Base-by-base conservation (phyloP, 2,113 vertebrate species). In the Cynopterus brachyotis region DNA sequence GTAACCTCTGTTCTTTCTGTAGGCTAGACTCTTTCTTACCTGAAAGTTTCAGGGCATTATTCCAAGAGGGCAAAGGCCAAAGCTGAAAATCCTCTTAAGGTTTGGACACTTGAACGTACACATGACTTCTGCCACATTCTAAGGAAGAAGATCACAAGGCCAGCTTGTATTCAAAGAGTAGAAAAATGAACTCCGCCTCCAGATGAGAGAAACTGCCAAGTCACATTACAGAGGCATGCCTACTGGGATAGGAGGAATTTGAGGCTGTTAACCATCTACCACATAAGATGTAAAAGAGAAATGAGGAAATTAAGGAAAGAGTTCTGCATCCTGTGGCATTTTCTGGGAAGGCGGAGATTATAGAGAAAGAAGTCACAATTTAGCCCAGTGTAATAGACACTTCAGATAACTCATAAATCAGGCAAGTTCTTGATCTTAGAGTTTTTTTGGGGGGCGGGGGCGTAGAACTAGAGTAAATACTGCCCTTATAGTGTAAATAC, bases 301-400 rank as follows among this genome's bases (percentile, higher is more conserved):
- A 26, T 87, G 50, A 87, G 57, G 12, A 59, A 24, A 57, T 32
- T 7, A 86, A 86, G 32, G 35, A 32, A 30, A 47, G 50, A 59
- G 2, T 59, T 70, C 22, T 91, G 60, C 26, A 50, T n/a, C 15
- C 32, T 26, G 6, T 64, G 20, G 57, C 57, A 11, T 67, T 59
- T 81, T 75, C 47, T 67, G 55, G 26, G 37, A 57, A 47, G 32
- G 30, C 20, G 67, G 28, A 35, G 40, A 28, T 59, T 60, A 8
- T 76, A 53, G 87, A 67, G 50, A 86, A 78, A 59, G 66, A 75
- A 87, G 90, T 91, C 32, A 66, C 55, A 80, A 0, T 60, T 91
- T 60, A 94, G 47, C 32, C 75, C n/a, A 32, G 28, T 67, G 16
- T 45, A 75, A 81, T 37, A 94, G 24, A 76, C 17, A 76, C n/a